A percentile compares a stretch with the other conserved stretches of the same genome.
phyloP scores from a whole-genome alignment of 2,888 invertebrate genomes.

The Lepidochrysops patricia region DNA sequence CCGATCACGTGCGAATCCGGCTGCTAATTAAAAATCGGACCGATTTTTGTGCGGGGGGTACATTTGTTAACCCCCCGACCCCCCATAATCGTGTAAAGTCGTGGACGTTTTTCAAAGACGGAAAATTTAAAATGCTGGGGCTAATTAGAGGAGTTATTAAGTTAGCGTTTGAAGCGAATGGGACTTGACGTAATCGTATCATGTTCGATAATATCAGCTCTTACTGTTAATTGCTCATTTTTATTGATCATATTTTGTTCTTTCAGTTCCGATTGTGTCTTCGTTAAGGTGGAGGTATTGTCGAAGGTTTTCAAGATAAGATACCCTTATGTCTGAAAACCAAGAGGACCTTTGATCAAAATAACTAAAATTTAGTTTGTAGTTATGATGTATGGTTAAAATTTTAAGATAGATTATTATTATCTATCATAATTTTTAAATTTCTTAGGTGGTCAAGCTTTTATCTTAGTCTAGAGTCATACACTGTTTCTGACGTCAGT shows the following conservation, averaged over 20 bases:
- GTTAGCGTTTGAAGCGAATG: slow-evolving; percentile 25
- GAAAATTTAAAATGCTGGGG: slow-evolving; percentile 33
- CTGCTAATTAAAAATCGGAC: slow-evolving; percentile 72
- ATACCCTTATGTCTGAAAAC: too few relatives aligned
- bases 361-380: too few relatives aligned
- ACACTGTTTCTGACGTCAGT: too few relatives aligned
- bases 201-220: background rate
- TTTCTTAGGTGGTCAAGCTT: too few relatives aligned
- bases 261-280: background rate
- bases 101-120: slow-evolving; percentile 33
- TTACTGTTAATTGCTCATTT: background rate
- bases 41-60: slow-evolving; percentile 63
- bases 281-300: too few relatives aligned
- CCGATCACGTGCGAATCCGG: slow-evolving; percentile 55
- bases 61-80: slow-evolving; percentile 36
- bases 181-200: slow-evolving; percentile 9
- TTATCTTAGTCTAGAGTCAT: too few relatives aligned
- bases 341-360: too few relatives aligned
- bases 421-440: too few relatives aligned
- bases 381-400: too few relatives aligned
- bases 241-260: too few relatives aligned
- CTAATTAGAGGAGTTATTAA: slow-evolving; percentile 32
- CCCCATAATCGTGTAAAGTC: slow-evolving; percentile 35
- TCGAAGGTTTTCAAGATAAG: too few relatives aligned
- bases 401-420: too few relatives aligned